Percentiles rank a stretch among this genome's conserved stretches.
Evolutionary conservation across 2,113 vertebrate species (phyloP).

Genomic region (Ptyas mucosa): DNA sequence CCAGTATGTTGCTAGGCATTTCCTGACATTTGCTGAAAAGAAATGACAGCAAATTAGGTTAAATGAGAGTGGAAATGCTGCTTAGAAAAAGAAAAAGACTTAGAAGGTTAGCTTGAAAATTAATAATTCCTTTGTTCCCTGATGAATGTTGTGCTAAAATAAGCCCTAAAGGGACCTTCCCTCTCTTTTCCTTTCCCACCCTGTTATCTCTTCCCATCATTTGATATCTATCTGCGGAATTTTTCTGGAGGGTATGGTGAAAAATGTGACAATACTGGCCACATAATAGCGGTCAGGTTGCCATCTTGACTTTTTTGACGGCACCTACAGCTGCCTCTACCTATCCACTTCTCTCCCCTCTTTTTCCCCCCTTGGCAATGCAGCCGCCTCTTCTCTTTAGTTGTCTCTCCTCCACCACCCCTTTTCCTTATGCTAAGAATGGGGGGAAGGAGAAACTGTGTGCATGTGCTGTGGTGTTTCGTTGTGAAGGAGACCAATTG

Average conservation of each 20-base stretch:
- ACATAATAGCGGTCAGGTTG: background rate
- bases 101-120: background rate
- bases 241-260: background rate
- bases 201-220: background rate
- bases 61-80: background rate
- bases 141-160: background rate
- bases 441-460: background rate
- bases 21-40: background rate
- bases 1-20: background rate
- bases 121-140: background rate
- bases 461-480: background rate
- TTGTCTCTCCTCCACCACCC: background rate
- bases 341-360: background rate
- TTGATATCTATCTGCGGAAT: background rate
- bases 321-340: background rate
- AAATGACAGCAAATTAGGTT: background rate
- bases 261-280: background rate
- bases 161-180: background rate
- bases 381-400: background rate
- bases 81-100: background rate
- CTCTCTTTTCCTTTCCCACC: background rate
- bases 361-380: background rate
- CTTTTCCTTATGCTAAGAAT: background rate
- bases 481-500: background rate
- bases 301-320: background rate